Evolutionary conservation across 2,113 vertebrate genomes (phyloP).

Genomic region (Stictonetta naevosa): DNA sequence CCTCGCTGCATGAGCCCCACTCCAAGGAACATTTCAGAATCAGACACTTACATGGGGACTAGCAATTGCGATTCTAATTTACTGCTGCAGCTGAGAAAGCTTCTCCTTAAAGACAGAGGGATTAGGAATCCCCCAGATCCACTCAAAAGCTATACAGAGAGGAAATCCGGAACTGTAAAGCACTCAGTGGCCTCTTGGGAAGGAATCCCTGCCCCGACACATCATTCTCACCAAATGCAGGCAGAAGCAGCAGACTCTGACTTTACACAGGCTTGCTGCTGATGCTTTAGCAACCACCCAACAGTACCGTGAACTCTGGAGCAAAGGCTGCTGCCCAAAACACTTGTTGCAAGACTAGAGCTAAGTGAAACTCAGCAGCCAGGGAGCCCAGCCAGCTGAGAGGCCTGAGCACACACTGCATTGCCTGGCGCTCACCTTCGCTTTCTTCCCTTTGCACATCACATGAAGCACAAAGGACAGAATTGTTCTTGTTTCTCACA

Average conservation of each 20-base stretch:
- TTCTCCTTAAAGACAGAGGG: neutral
- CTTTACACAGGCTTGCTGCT: neutral
- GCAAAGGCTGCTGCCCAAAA: neutral
- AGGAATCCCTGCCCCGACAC: neutral
- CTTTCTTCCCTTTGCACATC: neutral
- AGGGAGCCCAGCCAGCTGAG: neutral
- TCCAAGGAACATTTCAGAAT: neutral
- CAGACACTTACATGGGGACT: neutral
- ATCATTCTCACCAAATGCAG: neutral
- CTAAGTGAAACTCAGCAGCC: fast-evolving
- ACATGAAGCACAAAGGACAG: neutral
- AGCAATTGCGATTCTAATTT: neutral
- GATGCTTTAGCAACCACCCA: neutral
- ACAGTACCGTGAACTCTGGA: fast-evolving
- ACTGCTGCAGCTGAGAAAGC: neutral
- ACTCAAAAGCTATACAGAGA: neutral
- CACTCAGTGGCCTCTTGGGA: neutral
- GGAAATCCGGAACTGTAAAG: neutral
- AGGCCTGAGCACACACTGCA: fast-evolving
- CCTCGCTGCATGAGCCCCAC: neutral
- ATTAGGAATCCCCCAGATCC: neutral
- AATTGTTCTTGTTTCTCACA: fast-evolving
- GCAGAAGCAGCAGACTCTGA: neutral
- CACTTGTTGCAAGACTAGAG: neutral
- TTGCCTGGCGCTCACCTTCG: fast-evolving